A percentile compares a stretch with the other conserved stretches of the same genome.
phyloP scores from a whole-genome alignment of 2,113 vertebrate genomes.

The Engystomops pustulosus region DNA sequence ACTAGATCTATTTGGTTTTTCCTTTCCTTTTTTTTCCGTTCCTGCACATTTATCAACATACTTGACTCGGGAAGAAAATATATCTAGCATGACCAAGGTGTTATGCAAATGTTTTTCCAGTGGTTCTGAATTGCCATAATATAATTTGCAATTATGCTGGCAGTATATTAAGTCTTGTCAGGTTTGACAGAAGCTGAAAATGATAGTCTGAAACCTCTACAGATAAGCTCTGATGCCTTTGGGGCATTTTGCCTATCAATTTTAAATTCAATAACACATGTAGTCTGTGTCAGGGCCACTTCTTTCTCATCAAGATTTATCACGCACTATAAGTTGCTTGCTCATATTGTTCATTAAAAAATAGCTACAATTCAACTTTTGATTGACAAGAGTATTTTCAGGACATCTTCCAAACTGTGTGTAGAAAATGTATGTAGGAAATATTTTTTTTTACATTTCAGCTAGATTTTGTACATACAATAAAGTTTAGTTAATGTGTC shows the following conservation, averaged over 20 bases:
- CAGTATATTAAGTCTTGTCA: constrained; percentile 49
- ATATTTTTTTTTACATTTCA: too few species aligned
- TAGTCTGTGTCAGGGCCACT: constrained; percentile 45
- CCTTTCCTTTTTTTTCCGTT: background rate
- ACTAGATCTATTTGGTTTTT: background rate
- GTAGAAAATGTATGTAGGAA: background rate
- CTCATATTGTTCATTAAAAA: constrained; percentile 53
- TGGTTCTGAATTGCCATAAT: constrained; percentile 46
- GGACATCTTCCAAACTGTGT: background rate
- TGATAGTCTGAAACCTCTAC: constrained; percentile 36
- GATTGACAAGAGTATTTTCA: constrained; percentile 35
- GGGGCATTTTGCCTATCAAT: constrained; percentile 40
- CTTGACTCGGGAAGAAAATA: background rate
- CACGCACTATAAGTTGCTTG: constrained; percentile 25
- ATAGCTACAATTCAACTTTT: constrained; percentile 42
- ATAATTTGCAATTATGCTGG: constrained; percentile 42
- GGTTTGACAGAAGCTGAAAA: constrained; percentile 45
- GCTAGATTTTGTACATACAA: background rate
- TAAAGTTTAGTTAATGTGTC: too few species aligned
- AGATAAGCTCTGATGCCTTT: constrained; percentile 50
- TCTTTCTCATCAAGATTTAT: constrained; percentile 50
- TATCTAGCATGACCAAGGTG: constrained; percentile 36
- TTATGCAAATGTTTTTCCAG: constrained; percentile 54
- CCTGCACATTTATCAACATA: constrained; percentile 30
- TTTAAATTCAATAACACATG: constrained; percentile 54